Conservation (phyloP, 2,797 vertebrate species). For the Chelon labrosus region DNA sequence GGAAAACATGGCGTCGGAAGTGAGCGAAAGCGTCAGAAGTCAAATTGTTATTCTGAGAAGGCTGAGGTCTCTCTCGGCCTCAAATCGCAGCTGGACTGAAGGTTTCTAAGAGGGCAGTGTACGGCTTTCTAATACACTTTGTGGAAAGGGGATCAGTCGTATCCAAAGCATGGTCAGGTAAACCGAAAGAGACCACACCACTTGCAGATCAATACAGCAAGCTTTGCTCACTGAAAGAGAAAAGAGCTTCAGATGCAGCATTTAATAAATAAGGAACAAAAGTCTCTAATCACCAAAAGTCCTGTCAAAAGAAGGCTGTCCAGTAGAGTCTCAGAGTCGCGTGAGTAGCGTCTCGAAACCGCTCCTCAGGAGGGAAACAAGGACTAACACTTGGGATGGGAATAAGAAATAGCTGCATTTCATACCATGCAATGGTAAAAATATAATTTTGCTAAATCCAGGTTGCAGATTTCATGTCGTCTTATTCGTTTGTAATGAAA, state of each 20-base stretch:
- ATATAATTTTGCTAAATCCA: no score
- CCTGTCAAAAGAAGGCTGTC: background rate
- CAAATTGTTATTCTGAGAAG: background rate
- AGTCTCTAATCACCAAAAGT: background rate
- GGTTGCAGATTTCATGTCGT: no score
- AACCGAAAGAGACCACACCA: background rate
- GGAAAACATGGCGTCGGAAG: background rate
- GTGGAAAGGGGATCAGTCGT: background rate
- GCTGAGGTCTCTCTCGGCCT: background rate
- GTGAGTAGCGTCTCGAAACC: background rate
- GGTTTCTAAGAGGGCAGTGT: background rate
- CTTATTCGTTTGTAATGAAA: no score
- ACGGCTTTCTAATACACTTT: background rate
- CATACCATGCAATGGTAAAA: no score
- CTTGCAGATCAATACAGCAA: background rate
- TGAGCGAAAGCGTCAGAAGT: background rate
- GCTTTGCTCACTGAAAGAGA: background rate
- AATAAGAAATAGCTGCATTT: no score
- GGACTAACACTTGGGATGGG: background rate
- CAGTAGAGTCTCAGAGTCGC: background rate
- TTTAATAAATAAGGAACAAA: background rate
- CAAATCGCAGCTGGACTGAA: background rate
- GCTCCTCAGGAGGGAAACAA: background rate
- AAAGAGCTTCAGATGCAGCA: background rate
- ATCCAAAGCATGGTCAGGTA: background rate